Evolutionary conservation across 2,113 vertebrate genomes (phyloP).

Genomic region (Myotis yumanensis): DNA sequence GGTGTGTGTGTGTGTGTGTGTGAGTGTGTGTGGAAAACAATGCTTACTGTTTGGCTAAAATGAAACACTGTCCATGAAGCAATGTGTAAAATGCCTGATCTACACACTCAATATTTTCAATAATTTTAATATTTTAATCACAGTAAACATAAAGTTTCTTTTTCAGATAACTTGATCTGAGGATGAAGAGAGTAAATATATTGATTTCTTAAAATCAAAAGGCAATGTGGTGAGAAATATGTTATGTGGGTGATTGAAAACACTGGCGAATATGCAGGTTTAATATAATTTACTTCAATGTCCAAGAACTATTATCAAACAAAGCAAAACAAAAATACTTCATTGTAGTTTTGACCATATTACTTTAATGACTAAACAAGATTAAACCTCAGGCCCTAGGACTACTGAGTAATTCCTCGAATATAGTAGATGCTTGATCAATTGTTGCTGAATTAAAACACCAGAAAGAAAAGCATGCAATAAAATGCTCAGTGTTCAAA

Average conservation of each 20-base stretch:
- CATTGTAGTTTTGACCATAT: background rate
- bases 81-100: background rate
- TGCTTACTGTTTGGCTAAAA: background rate
- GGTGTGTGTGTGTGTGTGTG: background rate
- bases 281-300: background rate
- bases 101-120: background rate
- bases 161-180: background rate
- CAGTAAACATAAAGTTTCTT: background rate
- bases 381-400: background rate
- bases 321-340: background rate
- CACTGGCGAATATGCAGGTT: background rate
- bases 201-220: background rate
- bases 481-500: conserved; percentile 56
- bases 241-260: background rate
- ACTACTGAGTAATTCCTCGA: background rate
- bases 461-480: conserved; percentile 45
- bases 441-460: background rate
- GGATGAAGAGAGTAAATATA: background rate
- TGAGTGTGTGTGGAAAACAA: background rate
- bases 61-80: background rate
- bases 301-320: background rate
- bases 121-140: conserved; percentile 25
- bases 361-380: background rate
- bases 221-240: background rate
- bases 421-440: conserved; percentile 11